Base-by-base conservation (phyloP, 2,113 vertebrate genomes). In the Equus quagga region DNA sequence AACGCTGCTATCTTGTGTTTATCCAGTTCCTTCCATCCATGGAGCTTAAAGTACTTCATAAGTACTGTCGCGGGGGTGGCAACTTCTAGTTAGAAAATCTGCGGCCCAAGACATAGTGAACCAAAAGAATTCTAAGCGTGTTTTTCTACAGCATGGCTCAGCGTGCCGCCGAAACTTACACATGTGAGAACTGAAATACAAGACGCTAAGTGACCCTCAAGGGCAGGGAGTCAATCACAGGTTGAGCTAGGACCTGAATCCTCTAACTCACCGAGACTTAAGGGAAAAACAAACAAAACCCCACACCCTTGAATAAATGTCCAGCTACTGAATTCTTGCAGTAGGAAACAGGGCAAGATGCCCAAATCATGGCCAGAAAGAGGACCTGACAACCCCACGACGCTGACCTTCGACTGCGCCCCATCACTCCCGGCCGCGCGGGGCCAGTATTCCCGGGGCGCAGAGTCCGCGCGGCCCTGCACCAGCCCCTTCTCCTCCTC, bases 341-440 rank as follows among this genome's bases (percentile, higher is more conserved):
- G 24, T 0, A 58, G 41, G 10, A n/a, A 51, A 80, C 33, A 0
- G 6, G 46, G 28, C 8, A 51, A 15, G 88, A 33, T 33, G 92
- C 65, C 14, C 2, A 62, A 46, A 65, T 24, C 64, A 14, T 1
- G 49, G 33, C 31, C 46, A 24, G 51, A 82, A 41, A 67, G n/a
- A 58, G 49, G 2, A 56, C 81, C 82, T 6, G 79, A 18, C 67
- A 54, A 36, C 46, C 23, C 64, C 41, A 6, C 1, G 5, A 49
- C 44, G 13, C 94, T 24, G 94, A 82, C 97, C 94, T 86, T 23
- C 44, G 65, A n/a, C 67, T 3, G 28, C 44, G 28, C 73, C 88
- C 76, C 86, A 28, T 24, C 69, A 64, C 23, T 41, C 18, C 56
- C 0, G 13, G 62, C 62, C 46, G 6, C 26, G 4, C 19, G 17